Percentiles rank a stretch among this genome's conserved stretches.
Conservation (phyloP, 1,140 invertebrate species). For the Temnothorax longispinosus region DNA sequence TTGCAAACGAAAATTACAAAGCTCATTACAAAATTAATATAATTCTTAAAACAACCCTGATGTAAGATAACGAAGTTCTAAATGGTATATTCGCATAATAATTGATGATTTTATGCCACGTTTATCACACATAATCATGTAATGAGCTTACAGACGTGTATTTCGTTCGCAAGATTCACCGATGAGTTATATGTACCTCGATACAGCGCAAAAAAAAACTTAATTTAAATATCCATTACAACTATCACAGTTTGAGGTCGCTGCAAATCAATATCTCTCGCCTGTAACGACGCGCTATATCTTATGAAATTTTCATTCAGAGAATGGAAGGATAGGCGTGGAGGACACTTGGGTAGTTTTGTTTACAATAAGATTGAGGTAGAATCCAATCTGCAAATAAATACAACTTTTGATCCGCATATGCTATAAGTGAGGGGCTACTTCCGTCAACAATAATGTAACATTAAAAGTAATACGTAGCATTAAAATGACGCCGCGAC, state of each 20-base stretch:
- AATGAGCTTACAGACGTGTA: constrained; percentile 21
- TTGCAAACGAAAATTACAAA: constrained; percentile 69
- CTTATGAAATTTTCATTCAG: constrained; percentile 51
- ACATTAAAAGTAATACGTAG: constrained; percentile 81
- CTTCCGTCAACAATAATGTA: constrained; percentile 81
- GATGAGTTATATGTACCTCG: constrained; percentile 70
- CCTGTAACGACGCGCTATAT: constrained; percentile 52
- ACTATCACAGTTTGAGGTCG: constrained; percentile 86
- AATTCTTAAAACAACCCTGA: neutral
- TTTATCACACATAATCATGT: neutral
- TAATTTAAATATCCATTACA: constrained; percentile 85
- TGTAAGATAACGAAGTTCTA: constrained; percentile 3
- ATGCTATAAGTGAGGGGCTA: constrained; percentile 84
- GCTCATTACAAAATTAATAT: constrained; percentile 59
- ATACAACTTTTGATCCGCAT: constrained; percentile 75
- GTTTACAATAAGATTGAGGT: constrained; percentile 81
- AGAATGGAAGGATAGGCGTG: constrained; percentile 54
- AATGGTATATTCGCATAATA: neutral
- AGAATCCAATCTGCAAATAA: constrained; percentile 82
- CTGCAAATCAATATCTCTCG: constrained; percentile 80
- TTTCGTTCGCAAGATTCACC: constrained; percentile 49
- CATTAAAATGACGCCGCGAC: constrained; percentile 59
- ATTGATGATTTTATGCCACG: neutral
- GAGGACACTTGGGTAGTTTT: constrained; percentile 52
- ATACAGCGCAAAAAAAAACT: constrained; percentile 79